Evolutionary conservation across 2,797 vertebrate species (phyloP).

Genomic region (Macroramphosus scolopax): DNA sequence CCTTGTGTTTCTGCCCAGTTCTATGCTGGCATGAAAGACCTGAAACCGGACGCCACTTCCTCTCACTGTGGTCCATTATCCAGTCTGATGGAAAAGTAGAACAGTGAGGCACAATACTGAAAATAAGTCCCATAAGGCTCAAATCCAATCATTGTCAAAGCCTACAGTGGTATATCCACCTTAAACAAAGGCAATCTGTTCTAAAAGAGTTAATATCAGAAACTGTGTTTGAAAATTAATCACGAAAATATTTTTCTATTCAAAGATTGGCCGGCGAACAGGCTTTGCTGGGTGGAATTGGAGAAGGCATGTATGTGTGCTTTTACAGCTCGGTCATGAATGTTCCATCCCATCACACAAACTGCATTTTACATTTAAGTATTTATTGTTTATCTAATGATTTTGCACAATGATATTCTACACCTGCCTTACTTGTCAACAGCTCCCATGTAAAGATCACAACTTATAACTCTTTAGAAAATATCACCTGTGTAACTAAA

Average conservation of each 20-base stretch:
- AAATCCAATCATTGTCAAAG: slow-evolving; percentile 36
- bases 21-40: slow-evolving; percentile 38
- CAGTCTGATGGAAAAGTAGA: slow-evolving; percentile 49
- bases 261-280: slow-evolving; percentile 34
- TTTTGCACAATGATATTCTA: too few species aligned
- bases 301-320: background rate
- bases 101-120: slow-evolving; percentile 38
- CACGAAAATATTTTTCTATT: slow-evolving; percentile 18
- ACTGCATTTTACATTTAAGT: too few species aligned
- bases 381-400: too few species aligned
- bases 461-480: too few species aligned
- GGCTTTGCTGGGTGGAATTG: slow-evolving; percentile 11
- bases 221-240: slow-evolving; percentile 20
- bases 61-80: slow-evolving; percentile 45
- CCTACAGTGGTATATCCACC: slow-evolving; percentile 16
- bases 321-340: too few species aligned
- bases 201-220: slow-evolving; percentile 16
- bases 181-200: slow-evolving; percentile 27
- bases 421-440: too few species aligned
- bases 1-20: slow-evolving; percentile 40
- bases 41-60: slow-evolving; percentile 52
- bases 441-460: too few species aligned
- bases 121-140: slow-evolving; percentile 26
- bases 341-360: too few species aligned
- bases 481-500: too few species aligned